Conservation (phyloP, 2,888 invertebrate species). For the Zelleria hepariella region DNA sequence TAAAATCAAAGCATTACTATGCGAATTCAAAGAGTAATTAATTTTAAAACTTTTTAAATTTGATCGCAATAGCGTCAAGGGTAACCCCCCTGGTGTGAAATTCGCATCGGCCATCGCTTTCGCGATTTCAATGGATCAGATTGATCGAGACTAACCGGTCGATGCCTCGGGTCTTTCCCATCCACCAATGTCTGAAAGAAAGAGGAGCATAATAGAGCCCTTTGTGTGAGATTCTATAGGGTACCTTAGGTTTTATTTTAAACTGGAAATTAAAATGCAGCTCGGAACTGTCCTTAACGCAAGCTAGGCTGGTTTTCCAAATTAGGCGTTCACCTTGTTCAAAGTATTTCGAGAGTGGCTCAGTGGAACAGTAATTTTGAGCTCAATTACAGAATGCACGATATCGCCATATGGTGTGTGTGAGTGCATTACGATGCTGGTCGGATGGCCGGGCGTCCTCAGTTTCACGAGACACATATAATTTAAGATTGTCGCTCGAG, state of each 20-base stretch:
- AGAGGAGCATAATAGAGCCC: background rate
- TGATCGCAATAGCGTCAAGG: too few species aligned
- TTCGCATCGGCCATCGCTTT: conserved; percentile 60
- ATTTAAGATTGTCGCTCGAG: conserved; percentile 7
- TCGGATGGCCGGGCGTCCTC: background rate
- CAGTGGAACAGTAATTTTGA: background rate
- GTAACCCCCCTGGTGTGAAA: conserved; percentile 69
- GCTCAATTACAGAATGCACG: background rate
- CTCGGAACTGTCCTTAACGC: background rate
- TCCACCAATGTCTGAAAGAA: background rate
- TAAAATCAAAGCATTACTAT: too few species aligned
- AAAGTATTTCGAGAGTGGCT: background rate
- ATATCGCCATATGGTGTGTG: background rate
- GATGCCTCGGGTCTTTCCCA: conserved; percentile 7
- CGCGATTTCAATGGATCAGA: conserved; percentile 55
- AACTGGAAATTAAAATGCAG: background rate
- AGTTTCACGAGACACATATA: conserved; percentile 7
- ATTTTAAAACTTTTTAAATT: too few species aligned
- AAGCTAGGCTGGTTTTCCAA: background rate
- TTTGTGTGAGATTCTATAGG: background rate
- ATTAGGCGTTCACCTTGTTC: background rate
- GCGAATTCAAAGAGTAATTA: too few species aligned
- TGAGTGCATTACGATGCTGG: background rate
- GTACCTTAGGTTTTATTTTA: background rate
- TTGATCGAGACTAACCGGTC: conserved; percentile 59